Evolutionary conservation across 37 sponge, comb jelly and placozoan genomes (phyloP).

Genomic region (Sycon ciliatum): DNA sequence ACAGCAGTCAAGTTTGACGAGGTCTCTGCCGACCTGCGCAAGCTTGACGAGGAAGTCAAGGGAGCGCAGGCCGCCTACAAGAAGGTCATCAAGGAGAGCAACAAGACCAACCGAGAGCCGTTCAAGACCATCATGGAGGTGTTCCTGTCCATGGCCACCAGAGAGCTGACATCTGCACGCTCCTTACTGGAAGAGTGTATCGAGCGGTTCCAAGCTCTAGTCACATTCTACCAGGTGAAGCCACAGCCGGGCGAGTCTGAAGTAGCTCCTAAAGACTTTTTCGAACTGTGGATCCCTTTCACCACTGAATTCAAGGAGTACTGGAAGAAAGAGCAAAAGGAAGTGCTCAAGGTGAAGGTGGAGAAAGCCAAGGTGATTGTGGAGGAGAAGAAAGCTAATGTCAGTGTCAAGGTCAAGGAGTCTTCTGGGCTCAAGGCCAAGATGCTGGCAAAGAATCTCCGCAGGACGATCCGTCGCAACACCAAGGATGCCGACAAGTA

Average conservation of each 20-base stretch:
- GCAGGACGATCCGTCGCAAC: too few relatives aligned
- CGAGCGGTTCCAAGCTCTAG: neutral
- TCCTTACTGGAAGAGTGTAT: too few relatives aligned
- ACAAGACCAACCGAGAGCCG: neutral
- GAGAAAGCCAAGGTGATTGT: neutral
- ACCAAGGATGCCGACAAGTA: too few relatives aligned
- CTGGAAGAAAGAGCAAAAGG: slow-evolving; percentile 22
- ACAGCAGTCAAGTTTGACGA: slow-evolving; percentile 27
- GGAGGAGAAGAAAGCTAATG: neutral
- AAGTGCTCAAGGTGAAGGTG: neutral
- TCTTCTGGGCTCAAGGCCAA: too few relatives aligned
- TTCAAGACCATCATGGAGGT: slow-evolving; percentile 16
- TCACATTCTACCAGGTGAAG: slow-evolving; percentile 13
- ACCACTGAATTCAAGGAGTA: slow-evolving; percentile 16
- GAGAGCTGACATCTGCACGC: too few relatives aligned
- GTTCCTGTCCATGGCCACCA: neutral
- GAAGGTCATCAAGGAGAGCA: neutral
- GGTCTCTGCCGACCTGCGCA: neutral
- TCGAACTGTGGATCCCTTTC: slow-evolving; percentile 28
- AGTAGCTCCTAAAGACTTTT: slow-evolving; percentile 27
- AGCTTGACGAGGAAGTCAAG: neutral
- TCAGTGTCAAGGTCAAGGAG: too few relatives aligned
- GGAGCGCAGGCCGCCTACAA: neutral
- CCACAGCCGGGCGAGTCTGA: neutral
- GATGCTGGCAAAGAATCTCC: too few relatives aligned